Percentiles rank a stretch among this genome's conserved stretches.
Conservation (phyloP, 2,113 vertebrate species). For the Colius striatus region DNA sequence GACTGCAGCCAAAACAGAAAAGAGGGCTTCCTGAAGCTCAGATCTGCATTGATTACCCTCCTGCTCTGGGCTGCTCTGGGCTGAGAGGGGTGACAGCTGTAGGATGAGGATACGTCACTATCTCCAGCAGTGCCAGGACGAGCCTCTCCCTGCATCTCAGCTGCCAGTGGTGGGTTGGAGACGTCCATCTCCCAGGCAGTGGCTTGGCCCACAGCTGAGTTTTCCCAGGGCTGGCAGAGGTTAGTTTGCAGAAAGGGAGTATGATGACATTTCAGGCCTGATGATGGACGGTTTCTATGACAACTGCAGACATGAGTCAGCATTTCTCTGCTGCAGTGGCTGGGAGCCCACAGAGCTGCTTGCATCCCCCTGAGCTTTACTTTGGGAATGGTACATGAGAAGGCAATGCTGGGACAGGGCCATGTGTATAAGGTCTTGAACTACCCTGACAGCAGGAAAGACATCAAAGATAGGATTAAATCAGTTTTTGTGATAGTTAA, state of each 20-base stretch:
- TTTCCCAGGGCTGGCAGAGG: background rate
- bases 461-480: background rate
- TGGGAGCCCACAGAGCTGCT: background rate
- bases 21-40: background rate
- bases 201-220: background rate
- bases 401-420: background rate
- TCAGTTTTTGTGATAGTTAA: background rate
- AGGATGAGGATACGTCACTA: background rate
- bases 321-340: background rate
- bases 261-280: background rate
- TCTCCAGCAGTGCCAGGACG: background rate
- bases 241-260: background rate
- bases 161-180: background rate
- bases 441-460: background rate
- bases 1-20: background rate
- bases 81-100: rapidly evolving
- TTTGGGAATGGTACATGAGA: rapidly evolving
- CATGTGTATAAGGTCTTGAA: background rate
- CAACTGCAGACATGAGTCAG: slow-evolving; percentile 9
- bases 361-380: background rate
- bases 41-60: rapidly evolving
- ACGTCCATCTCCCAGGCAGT: background rate
- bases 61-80: background rate
- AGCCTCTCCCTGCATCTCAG: background rate
- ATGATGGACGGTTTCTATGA: background rate